Conservation (phyloP, 2,113 vertebrate species). For the Forbesichthys papilliferus region DNA sequence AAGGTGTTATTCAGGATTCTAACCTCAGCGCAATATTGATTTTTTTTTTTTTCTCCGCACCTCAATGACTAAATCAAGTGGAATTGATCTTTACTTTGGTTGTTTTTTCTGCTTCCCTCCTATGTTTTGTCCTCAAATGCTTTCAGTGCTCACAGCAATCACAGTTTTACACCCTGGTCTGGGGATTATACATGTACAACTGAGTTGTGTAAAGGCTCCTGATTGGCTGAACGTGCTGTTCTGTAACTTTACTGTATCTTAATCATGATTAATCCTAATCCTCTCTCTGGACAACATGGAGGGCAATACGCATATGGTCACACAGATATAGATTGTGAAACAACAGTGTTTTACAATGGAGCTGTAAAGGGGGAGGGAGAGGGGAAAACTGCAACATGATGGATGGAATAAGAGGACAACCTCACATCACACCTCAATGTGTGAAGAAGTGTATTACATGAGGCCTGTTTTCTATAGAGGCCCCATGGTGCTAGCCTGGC, state of each 20-base stretch:
- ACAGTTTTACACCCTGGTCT: constrained; percentile 18
- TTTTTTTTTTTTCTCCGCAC: constrained; percentile 18
- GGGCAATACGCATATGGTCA: constrained; percentile 63
- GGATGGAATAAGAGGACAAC: constrained; percentile 11
- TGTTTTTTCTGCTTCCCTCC: constrained; percentile 6
- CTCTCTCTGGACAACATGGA: constrained; percentile 49
- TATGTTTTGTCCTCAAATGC: constrained; percentile 54
- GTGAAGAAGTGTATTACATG: neutral
- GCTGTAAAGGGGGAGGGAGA: neutral
- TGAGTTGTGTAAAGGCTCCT: constrained; percentile 48
- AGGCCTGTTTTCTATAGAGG: neutral
- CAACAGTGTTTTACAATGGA: constrained; percentile 15
- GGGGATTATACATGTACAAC: neutral
- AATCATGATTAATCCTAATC: constrained; percentile 72
- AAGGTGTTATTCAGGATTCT: constrained; percentile 60
- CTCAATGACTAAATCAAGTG: constrained; percentile 53
- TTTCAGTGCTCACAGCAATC: constrained; percentile 9
- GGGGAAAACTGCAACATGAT: neutral
- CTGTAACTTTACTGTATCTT: constrained; percentile 62
- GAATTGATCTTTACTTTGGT: constrained; percentile 49
- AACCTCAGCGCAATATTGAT: constrained; percentile 59
- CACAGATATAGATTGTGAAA: constrained; percentile 52
- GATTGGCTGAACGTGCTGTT: constrained; percentile 46
- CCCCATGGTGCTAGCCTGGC: neutral
- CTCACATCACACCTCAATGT: constrained; percentile 11